These are phyloP conservation scores for Cotesia congregata DNA, from an alignment of 2,888 invertebrate genomes.

Conservation along the genomic window DNA sequence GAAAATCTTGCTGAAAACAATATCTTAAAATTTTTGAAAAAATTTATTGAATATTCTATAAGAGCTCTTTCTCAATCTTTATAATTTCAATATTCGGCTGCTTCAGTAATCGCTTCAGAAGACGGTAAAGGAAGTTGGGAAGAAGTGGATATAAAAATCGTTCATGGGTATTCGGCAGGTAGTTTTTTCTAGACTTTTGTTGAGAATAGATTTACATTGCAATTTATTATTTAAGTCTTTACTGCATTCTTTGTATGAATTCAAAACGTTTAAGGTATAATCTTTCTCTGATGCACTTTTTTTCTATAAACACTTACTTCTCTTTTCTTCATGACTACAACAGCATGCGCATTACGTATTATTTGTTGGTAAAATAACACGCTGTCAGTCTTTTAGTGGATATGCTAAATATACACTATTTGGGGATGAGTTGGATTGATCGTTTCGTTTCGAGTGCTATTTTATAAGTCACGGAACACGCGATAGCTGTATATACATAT, in stretches of 20 bases:
- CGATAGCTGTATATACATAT: not conserved
- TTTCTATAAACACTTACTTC: conserved; percentile 32
- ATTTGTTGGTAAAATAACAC: conserved; percentile 68
- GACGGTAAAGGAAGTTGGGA: not conserved
- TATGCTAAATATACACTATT: conserved; percentile 65
- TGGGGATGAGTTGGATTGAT: conserved; percentile 55
- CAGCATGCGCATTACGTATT: conserved; percentile 54
- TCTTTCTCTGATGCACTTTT: conserved; percentile 50
- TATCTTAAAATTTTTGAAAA: too few species aligned
- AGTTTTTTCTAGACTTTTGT: conserved; percentile 31
- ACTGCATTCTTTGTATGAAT: conserved; percentile 56
- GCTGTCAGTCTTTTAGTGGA: conserved; percentile 64
- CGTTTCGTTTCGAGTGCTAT: conserved; percentile 56
- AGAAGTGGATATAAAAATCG: conserved; percentile 31
- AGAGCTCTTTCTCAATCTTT: too few species aligned
- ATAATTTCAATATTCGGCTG: too few species aligned
- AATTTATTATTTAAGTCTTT: conserved; percentile 32
- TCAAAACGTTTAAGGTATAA: conserved; percentile 60
- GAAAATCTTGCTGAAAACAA: too few species aligned
- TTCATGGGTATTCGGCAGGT: conserved; percentile 51
- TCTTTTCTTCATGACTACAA: conserved; percentile 49
- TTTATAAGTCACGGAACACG: conserved; percentile 44
- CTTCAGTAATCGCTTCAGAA: too few species aligned
- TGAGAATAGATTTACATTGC: conserved; percentile 39
- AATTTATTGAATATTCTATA: too few species aligned